Conservation (phyloP, 92 coral and sea anemone genomes). For the Zoanthus gigantus region DNA sequence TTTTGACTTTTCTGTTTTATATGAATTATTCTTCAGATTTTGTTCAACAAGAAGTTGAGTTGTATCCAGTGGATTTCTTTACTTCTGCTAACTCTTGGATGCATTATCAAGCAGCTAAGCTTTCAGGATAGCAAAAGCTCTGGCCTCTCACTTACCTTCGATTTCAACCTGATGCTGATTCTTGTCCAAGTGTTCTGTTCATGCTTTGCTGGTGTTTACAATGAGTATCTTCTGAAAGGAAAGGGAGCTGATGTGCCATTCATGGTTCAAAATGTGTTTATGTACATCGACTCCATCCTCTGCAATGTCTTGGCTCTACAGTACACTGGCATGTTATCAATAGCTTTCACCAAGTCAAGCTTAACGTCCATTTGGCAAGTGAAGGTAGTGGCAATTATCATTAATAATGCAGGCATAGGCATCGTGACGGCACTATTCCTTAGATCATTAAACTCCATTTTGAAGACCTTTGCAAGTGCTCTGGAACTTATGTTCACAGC, state of each 20-base stretch:
- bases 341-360: constrained; percentile 85
- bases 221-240: constrained; percentile 96
- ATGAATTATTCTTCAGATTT: constrained; percentile 58
- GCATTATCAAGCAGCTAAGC: constrained; percentile 88
- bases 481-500: constrained; percentile 97
- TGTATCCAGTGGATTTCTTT: constrained; percentile 92
- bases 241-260: constrained; percentile 91
- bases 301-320: constrained; percentile 80
- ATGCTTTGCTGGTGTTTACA: constrained; percentile 98
- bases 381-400: constrained; percentile 83
- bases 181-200: constrained; percentile 97
- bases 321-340: constrained; percentile 75
- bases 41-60: constrained; percentile 86
- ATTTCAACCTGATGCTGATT: constrained; percentile 82
- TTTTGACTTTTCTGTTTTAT: no score
- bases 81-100: constrained; percentile 85
- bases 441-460: constrained; percentile 88
- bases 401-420: constrained; percentile 95
- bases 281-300: constrained; percentile 90
- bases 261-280: constrained; percentile 92
- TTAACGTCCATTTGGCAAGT: constrained; percentile 68
- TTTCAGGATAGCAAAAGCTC: constrained; percentile 56
- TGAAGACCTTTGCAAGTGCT: constrained; percentile 98
- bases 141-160: constrained; percentile 73
- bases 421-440: constrained; percentile 93